Conservation (phyloP, 1,140 invertebrate genomes). For the Cherax quadricarinatus region DNA sequence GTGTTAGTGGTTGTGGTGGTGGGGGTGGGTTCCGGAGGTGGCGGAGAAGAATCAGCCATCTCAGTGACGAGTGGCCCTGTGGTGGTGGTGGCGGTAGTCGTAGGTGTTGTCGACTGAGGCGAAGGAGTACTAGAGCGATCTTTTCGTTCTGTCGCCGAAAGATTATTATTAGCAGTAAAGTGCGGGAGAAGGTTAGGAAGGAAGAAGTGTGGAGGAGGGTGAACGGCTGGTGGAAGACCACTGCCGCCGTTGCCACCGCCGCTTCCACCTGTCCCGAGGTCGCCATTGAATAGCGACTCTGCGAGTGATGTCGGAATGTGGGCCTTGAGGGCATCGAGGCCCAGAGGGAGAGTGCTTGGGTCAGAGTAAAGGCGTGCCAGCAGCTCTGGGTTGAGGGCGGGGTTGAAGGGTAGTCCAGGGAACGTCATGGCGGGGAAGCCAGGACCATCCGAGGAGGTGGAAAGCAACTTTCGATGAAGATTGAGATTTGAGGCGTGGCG, state of each 20-base stretch:
- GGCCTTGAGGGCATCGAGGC: conserved; percentile 80
- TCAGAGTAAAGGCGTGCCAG: conserved; percentile 89
- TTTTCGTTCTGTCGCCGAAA: conserved; percentile 58
- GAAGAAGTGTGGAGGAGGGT: conserved; percentile 77
- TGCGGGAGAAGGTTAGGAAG: conserved; percentile 72
- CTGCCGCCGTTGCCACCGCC: conserved; percentile 10
- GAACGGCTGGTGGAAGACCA: conserved; percentile 52
- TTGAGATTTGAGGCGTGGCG: conserved; percentile 95
- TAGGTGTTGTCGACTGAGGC: conserved; percentile 72
- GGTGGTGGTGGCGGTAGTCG: conserved; percentile 76
- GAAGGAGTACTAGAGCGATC: conserved; percentile 73
- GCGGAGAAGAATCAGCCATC: conserved; percentile 76
- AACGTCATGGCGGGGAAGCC: conserved; percentile 73
- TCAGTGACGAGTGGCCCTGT: conserved; percentile 73
- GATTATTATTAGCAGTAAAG: conserved; percentile 71
- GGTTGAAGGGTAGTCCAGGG: conserved; percentile 78
- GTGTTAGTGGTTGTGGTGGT: conserved; percentile 75
- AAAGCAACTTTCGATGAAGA: conserved; percentile 91
- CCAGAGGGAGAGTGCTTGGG: conserved; percentile 80
- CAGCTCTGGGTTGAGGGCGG: conserved; percentile 85
- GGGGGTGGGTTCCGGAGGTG: conserved; percentile 73
- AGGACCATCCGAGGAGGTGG: conserved; percentile 80
- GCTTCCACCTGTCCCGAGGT: conserved; percentile 19
- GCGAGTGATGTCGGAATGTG: conserved; percentile 75
- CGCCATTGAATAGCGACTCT: conserved; percentile 73